These are phyloP conservation scores for Tethea ocularis DNA, from an alignment of 2,888 invertebrate genomes.

Conservation along the genomic window DNA sequence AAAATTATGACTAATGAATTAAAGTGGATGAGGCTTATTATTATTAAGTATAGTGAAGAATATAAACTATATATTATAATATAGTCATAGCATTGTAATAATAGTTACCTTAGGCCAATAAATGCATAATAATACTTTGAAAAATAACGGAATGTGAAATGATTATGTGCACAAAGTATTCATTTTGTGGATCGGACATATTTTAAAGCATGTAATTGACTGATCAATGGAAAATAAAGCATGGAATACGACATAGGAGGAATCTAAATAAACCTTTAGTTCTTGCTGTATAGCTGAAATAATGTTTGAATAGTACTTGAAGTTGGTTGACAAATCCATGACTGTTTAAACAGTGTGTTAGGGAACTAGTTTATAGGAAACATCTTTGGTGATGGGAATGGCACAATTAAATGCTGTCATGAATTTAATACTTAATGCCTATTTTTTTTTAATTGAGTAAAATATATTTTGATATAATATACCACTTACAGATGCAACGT, in stretches of 20 bases:
- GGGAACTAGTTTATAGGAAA: neutral
- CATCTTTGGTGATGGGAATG: neutral
- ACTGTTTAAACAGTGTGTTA: neutral
- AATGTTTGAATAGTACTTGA: neutral
- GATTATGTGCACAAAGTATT: conserved; percentile 16
- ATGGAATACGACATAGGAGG: neutral
- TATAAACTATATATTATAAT: neutral
- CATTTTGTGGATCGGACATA: conserved; percentile 27
- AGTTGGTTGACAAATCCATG: neutral
- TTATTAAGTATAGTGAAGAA: neutral
- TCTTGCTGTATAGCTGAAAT: neutral
- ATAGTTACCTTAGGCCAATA: conserved; percentile 29
- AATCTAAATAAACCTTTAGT: neutral
- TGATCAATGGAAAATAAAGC: conserved; percentile 20
- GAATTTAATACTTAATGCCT: neutral
- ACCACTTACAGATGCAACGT: too few relatives aligned
- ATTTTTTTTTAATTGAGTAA: neutral
- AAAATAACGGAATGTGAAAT: conserved; percentile 30
- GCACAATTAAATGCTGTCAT: neutral
- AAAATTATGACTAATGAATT: neutral
- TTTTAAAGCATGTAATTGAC: conserved; percentile 56
- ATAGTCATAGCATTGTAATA: neutral
- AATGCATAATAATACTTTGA: conserved; percentile 1
- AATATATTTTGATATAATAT: neutral
- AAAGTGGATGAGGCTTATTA: neutral